A percentile compares a stretch with the other conserved stretches of the same genome.
phyloP scores from a whole-genome alignment of 2,113 vertebrate species.

The Talpa occidentalis region DNA sequence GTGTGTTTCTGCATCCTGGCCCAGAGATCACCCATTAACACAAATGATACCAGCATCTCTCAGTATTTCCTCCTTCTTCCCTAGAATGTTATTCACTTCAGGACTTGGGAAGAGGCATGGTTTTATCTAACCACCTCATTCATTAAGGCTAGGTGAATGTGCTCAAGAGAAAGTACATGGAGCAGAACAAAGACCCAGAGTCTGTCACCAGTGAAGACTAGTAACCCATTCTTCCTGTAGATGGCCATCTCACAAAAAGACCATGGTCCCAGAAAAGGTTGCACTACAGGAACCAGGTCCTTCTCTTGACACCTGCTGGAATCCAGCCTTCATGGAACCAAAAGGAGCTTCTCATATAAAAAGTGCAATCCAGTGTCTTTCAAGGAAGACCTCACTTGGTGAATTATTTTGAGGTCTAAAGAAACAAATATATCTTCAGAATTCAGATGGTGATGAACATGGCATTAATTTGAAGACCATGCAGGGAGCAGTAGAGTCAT shows the following conservation, averaged over 20 bases:
- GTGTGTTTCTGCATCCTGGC: conserved; percentile 24
- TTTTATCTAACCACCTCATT: background rate
- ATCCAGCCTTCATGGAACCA: background rate
- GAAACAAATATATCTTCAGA: conserved; percentile 15
- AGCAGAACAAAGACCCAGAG: background rate
- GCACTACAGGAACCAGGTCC: background rate
- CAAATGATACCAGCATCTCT: conserved; percentile 21
- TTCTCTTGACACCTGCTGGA: background rate
- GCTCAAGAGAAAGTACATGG: background rate
- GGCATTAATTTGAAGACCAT: background rate
- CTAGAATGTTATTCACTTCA: background rate
- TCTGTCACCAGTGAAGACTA: background rate
- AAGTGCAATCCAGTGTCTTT: background rate
- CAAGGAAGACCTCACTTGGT: background rate
- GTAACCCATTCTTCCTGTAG: background rate
- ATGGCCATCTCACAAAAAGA: background rate
- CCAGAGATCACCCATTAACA: conserved; percentile 63
- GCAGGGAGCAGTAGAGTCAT: background rate
- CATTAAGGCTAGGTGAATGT: conserved; percentile 4
- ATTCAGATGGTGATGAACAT: conserved; percentile 13
- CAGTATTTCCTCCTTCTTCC: background rate
- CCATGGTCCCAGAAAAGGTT: background rate
- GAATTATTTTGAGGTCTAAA: conserved; percentile 7
- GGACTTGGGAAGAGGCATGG: background rate
- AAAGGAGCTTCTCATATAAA: background rate